phyloP scores from a whole-genome alignment of 1,140 invertebrate genomes.

The Drosophila fuyamai region DNA sequence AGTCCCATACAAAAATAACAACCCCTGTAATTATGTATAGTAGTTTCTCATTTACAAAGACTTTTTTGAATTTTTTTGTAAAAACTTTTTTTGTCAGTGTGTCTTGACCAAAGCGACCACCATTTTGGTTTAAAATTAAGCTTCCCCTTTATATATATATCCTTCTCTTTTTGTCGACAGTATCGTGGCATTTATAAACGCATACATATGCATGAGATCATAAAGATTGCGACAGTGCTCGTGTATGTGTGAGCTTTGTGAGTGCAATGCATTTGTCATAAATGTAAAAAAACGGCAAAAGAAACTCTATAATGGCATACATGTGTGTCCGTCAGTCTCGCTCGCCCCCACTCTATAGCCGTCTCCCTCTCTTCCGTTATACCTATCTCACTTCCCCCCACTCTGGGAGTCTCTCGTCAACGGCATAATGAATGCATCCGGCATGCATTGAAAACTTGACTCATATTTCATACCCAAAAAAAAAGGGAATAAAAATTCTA shows the following conservation, averaged over 20 bases:
- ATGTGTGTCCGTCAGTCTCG: slow-evolving; percentile 36
- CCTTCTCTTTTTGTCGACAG: slow-evolving; percentile 10
- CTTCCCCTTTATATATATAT: slow-evolving; percentile 5
- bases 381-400: background rate
- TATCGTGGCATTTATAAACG: slow-evolving; percentile 69
- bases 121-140: slow-evolving; percentile 44
- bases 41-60: too few relatives aligned
- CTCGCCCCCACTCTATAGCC: background rate
- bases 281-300: slow-evolving; percentile 57
- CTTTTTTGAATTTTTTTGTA: too few relatives aligned
- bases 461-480: slow-evolving; percentile 79
- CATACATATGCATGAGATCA: slow-evolving; percentile 79
- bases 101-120: slow-evolving; percentile 17
- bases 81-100: background rate
- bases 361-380: background rate
- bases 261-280: slow-evolving; percentile 72
- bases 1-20: too few relatives aligned
- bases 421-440: slow-evolving; percentile 83
- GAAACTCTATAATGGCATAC: slow-evolving; percentile 59
- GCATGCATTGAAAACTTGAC: slow-evolving; percentile 84
- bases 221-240: slow-evolving; percentile 52
- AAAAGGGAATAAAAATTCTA: slow-evolving; percentile 27
- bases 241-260: slow-evolving; percentile 25
- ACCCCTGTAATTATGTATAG: too few relatives aligned
- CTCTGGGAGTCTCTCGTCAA: slow-evolving; percentile 53